Evolutionary conservation across 92 coral and sea anemone genomes (phyloP).

Genomic region (Bergia puertoricense): DNA sequence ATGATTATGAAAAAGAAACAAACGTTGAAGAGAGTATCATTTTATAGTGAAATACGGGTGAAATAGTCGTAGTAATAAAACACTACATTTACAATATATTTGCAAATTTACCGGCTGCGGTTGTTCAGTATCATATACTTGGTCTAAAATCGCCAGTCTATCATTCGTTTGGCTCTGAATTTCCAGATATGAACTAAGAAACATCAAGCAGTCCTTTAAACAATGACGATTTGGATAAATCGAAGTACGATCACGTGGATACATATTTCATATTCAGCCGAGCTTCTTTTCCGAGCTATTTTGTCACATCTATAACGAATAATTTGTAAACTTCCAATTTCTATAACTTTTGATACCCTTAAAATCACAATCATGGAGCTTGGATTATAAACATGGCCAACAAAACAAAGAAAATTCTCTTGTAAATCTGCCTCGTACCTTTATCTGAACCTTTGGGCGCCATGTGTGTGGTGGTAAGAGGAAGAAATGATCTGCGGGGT

Average conservation of each 20-base stretch:
- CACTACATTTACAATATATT: too few species aligned
- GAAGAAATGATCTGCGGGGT: slow-evolving; percentile 69
- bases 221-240: not conserved
- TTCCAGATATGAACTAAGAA: not conserved
- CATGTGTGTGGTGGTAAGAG: slow-evolving; percentile 92
- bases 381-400: not conserved
- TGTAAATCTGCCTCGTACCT: not conserved
- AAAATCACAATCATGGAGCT: not conserved
- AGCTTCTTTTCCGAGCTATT: not conserved
- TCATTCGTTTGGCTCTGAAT: not conserved
- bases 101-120: not conserved
- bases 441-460: slow-evolving; percentile 85
- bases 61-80: too few species aligned
- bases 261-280: not conserved
- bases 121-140: not conserved
- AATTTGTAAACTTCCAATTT: not conserved
- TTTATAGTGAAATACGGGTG: not conserved
- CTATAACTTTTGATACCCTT: not conserved
- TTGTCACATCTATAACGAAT: too few species aligned
- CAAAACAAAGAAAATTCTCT: not conserved
- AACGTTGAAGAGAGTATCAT: not conserved
- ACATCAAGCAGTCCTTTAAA: not conserved
- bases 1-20: too few species aligned
- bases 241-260: not conserved
- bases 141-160: not conserved